Evolutionary conservation across 2,113 vertebrate genomes (phyloP).

Genomic region (Nibea albiflora): DNA sequence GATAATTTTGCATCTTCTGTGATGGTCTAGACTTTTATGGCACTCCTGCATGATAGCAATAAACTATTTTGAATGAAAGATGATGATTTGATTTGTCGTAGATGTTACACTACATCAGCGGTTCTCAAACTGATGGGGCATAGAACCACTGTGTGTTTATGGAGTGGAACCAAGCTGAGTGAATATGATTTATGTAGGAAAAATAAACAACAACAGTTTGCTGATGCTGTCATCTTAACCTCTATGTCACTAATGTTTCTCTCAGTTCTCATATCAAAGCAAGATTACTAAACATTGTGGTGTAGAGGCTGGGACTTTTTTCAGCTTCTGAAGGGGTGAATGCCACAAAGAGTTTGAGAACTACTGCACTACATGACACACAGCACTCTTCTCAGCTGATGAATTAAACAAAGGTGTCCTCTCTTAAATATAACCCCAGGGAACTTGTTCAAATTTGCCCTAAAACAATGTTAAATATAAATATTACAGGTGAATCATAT

Average conservation of each 20-base stretch:
- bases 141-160: too few species aligned
- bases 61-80: constrained; percentile 86
- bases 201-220: too few species aligned
- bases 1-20: constrained; percentile 85
- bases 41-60: constrained; percentile 89
- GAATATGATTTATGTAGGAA: too few species aligned
- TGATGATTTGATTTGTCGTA: neutral
- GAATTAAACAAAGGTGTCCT: neutral
- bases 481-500: neutral
- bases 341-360: too few species aligned
- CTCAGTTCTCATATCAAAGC: too few species aligned
- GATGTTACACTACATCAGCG: neutral
- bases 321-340: too few species aligned
- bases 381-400: neutral
- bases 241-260: too few species aligned
- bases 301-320: too few species aligned
- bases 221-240: too few species aligned
- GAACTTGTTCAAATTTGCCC: neutral
- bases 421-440: neutral
- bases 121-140: too few species aligned
- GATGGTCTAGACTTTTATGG: constrained; percentile 84
- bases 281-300: too few species aligned
- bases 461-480: neutral
- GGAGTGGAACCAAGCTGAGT: too few species aligned
- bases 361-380: neutral